Evolutionary conservation across 2,888 invertebrate genomes (phyloP), one percentile per base, ranked within the genome.

Genomic region (Scaptomyza reducta): DNA sequence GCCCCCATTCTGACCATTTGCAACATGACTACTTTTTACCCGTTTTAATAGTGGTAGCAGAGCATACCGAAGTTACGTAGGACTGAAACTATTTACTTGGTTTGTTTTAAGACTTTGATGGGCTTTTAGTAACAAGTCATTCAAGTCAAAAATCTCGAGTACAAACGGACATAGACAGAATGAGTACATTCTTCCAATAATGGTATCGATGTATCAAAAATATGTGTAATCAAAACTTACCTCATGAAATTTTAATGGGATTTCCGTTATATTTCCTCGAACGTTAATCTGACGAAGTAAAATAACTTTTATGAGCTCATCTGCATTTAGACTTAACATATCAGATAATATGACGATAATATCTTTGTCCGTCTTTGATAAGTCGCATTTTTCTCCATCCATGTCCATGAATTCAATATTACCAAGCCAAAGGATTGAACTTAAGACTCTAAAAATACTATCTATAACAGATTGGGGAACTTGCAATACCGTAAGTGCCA

Each of bases 261-360:
- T 98, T 90, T 97, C 97, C 0, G 97, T 98, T 70, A 97, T 97
- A 90, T 97, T 97, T 3, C 98, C 97, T 9, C 97, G 94, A 22
- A 98, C 97, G 89, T 97, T 97, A 89, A 98, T 98, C 92, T 97
- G 97, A 18, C 97, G 91, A 85, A 93, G 93, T 27, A 97, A 91
- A 27, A 96, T 93, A 22, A 97, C 96, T 85, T 96, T 95, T 56
- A 94, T 94, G 11, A 97, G 93, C 77, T 95, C 95, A 53, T 95
- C 95, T 50, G 94, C 93, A 53, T 95, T 94, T 50, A 97, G 92
- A 0, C 97, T 97, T 61, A 98, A 92, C 56, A 98, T 92, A 53
- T 93, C 93, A 3, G 95, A 95, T 5, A 97, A 94, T 1, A 94
- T 96, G 1, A 93, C 94, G 33, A 97, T 93, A 55, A 97, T 95